These are phyloP conservation scores for Ectropis grisescens DNA, from an alignment of 1,140 invertebrate species.

Conservation along the genomic window DNA sequence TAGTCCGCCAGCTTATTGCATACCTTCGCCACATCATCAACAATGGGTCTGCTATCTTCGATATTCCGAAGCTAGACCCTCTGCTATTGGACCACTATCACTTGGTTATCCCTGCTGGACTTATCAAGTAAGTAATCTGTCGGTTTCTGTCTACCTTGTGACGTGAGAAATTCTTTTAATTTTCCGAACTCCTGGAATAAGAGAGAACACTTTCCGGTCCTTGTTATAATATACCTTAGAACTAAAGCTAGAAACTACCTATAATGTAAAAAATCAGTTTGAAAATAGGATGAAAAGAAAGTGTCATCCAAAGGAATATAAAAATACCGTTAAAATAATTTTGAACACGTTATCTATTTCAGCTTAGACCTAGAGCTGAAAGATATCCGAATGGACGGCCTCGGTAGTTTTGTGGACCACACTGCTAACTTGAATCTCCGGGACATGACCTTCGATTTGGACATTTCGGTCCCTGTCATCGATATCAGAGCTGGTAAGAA, in stretches of 20 bases:
- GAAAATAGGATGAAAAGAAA: too few relatives aligned
- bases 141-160: too few relatives aligned
- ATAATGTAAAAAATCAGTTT: too few relatives aligned
- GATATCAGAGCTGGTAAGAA: conserved; percentile 20
- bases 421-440: conserved; percentile 15
- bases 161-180: too few relatives aligned
- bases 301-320: too few relatives aligned
- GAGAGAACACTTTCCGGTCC: too few relatives aligned
- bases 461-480: conserved; percentile 23
- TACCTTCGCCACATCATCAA: conserved; percentile 32
- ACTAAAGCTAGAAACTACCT: too few relatives aligned
- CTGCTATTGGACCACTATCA: conserved; percentile 23
- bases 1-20: conserved; percentile 31
- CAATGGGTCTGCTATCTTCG: conserved; percentile 27
- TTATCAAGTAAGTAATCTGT: conserved; percentile 45
- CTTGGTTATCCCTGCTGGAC: conserved; percentile 27
- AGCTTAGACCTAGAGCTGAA: conserved; percentile 26
- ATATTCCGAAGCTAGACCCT: conserved; percentile 39
- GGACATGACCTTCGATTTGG: conserved; percentile 23
- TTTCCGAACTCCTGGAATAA: conserved; percentile 1
- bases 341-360: too few relatives aligned
- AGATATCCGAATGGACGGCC: conserved; percentile 17
- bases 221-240: too few relatives aligned
- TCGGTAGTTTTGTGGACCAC: conserved; percentile 25
- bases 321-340: too few relatives aligned